phyloP scores from a whole-genome alignment of 2,113 vertebrate genomes.

The Pygoscelis adeliae region DNA sequence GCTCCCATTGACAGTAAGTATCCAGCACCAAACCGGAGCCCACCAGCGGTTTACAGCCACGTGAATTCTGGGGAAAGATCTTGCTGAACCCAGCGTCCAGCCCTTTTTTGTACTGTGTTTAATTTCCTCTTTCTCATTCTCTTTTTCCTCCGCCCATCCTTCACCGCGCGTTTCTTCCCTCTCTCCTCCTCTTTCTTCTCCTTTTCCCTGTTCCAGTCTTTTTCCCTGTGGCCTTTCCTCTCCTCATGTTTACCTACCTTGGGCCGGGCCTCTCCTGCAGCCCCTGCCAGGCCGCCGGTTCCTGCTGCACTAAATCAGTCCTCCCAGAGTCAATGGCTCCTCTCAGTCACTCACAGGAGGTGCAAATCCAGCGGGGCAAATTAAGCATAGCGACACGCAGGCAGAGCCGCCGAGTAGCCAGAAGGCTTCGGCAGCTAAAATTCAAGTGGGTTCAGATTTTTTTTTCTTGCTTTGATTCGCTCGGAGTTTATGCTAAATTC shows the following conservation, averaged over 20 bases:
- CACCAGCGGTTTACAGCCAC: neutral
- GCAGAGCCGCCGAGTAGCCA: neutral
- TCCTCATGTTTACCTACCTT: constrained; percentile 21
- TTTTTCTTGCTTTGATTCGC: constrained; percentile 43
- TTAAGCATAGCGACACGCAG: constrained; percentile 1
- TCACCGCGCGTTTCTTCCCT: neutral
- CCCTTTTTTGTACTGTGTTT: neutral
- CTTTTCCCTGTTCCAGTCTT: neutral
- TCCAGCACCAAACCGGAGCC: neutral
- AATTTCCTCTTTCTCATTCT: neutral
- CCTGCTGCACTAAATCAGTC: constrained; percentile 66
- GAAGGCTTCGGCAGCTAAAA: constrained; percentile 36
- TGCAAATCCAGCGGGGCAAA: constrained; percentile 64
- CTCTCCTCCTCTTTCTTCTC: neutral
- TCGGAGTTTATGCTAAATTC: constrained; percentile 3
- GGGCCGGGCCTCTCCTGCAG: constrained; percentile 55
- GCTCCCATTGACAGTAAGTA: neutral
- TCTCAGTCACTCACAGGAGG: constrained; percentile 62
- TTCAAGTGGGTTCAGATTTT: constrained; percentile 17
- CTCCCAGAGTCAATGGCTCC: constrained; percentile 51
- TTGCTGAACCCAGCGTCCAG: neutral
- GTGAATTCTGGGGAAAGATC: neutral
- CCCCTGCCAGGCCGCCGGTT: constrained; percentile 55
- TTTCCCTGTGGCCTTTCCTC: neutral
- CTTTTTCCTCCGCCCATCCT: neutral